A percentile compares a stretch with the other conserved stretches of the same genome.
phyloP scores from a whole-genome alignment of 2,888 invertebrate genomes.

The Calameuta idolon region DNA sequence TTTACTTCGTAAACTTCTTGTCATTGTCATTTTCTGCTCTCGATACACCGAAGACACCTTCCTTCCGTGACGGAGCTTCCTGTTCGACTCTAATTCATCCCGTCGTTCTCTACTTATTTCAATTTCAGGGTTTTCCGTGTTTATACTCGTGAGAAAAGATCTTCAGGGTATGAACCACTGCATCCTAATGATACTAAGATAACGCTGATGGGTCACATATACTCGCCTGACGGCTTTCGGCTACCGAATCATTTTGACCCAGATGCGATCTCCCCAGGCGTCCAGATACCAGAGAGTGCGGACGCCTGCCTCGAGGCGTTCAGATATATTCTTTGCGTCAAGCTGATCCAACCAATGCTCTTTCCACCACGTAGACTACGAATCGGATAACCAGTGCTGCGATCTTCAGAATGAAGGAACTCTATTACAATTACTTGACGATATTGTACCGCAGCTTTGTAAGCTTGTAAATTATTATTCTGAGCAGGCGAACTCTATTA shows the following conservation, averaged over 20 bases:
- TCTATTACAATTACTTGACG: background rate
- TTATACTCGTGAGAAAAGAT: background rate
- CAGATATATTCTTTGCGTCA: background rate
- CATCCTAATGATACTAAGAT: conserved; percentile 30
- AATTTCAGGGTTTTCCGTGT: background rate
- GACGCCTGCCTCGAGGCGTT: background rate
- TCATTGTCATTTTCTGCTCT: background rate
- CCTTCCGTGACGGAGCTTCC: background rate
- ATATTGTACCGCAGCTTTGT: background rate
- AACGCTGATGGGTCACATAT: conserved; percentile 44
- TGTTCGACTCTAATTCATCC: background rate
- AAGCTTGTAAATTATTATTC: background rate
- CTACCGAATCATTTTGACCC: conserved; percentile 61
- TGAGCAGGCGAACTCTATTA: background rate
- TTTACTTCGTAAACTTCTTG: background rate
- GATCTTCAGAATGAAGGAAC: background rate
- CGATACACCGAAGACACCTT: background rate
- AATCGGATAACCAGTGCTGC: background rate
- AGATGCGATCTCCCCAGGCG: conserved; percentile 43
- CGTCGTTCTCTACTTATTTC: background rate
- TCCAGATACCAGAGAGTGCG: conserved; percentile 3
- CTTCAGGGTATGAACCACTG: background rate
- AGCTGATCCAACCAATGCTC: background rate
- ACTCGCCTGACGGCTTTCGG: conserved; percentile 53
- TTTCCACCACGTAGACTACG: background rate